A percentile compares a stretch with the other conserved stretches of the same genome.
Conservation (phyloP, 2,113 vertebrate genomes). For the Xiphophorus hellerii region DNA sequence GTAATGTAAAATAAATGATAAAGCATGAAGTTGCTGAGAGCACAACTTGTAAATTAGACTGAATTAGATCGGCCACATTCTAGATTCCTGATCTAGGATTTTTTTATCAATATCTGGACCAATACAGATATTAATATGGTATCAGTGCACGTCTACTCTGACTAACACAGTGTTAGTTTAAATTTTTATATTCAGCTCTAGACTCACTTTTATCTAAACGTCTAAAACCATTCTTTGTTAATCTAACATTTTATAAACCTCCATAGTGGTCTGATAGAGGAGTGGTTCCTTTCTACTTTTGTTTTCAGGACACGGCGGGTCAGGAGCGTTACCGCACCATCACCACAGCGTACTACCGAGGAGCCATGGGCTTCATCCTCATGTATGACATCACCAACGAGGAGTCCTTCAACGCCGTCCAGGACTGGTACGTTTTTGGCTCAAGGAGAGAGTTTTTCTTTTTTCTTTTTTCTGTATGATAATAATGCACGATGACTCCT, state of each 20-base stretch:
- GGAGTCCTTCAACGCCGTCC: slow-evolving; percentile 82
- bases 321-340: slow-evolving; percentile 97
- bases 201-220: too few species aligned
- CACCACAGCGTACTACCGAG: slow-evolving; percentile 97
- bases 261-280: not conserved
- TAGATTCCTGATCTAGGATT: too few species aligned
- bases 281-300: not conserved
- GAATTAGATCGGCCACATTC: too few species aligned
- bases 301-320: slow-evolving; percentile 92
- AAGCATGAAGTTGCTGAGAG: too few species aligned
- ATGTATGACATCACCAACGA: slow-evolving; percentile 85
- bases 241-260: not conserved
- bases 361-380: slow-evolving; percentile 93
- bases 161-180: not conserved
- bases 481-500: not conserved
- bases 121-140: too few species aligned
- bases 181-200: too few species aligned
- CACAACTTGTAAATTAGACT: too few species aligned
- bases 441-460: not conserved
- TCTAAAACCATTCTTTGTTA: not conserved
- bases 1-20: too few species aligned
- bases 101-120: too few species aligned
- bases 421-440: slow-evolving; percentile 89
- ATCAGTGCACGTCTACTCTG: too few species aligned
- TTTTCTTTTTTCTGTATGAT: not conserved